Conservation (phyloP, 2,888 invertebrate genomes). For the Zygogramma bicolorata region DNA sequence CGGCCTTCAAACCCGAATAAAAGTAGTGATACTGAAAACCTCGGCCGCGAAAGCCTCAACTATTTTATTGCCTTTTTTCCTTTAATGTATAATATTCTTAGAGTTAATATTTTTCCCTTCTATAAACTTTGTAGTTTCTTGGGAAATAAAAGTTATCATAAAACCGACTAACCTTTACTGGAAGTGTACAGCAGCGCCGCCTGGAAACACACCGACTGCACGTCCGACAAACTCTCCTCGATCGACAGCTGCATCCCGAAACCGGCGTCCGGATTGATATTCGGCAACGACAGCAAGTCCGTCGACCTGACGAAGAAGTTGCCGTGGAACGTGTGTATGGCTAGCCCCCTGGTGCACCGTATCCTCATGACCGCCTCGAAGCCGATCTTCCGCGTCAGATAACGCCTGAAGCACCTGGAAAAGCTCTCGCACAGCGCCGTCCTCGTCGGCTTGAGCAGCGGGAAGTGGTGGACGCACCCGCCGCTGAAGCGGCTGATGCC, state of each 20-base stretch:
- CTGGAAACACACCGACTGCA: constrained; percentile 94
- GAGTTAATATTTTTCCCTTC: too few species aligned
- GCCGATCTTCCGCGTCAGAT: constrained; percentile 96
- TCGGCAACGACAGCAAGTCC: constrained; percentile 94
- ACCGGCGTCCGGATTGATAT: constrained; percentile 97
- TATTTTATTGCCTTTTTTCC: too few species aligned
- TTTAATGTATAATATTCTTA: too few species aligned
- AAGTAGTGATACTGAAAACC: too few species aligned
- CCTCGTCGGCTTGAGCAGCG: constrained; percentile 83
- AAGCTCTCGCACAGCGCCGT: constrained; percentile 80
- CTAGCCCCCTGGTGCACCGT: constrained; percentile 91
- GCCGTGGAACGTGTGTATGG: constrained; percentile 98
- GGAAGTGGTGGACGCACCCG: constrained; percentile 93
- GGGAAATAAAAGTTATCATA: too few species aligned
- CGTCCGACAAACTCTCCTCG: constrained; percentile 89
- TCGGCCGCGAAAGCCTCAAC: too few species aligned
- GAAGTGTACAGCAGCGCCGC: constrained; percentile 97
- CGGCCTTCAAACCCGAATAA: too few species aligned
- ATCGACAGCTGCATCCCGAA: constrained; percentile 98
- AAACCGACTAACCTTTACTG: too few species aligned
- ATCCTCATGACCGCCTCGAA: constrained; percentile 99
- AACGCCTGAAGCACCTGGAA: constrained; percentile 83
- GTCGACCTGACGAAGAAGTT: constrained; percentile 99
- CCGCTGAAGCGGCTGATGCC: constrained; percentile 93
- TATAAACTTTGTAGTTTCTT: too few species aligned